A percentile compares a stretch with the other conserved stretches of the same genome.
Evolutionary conservation across 2,888 invertebrate genomes (phyloP).

Genomic region (Dioctria rufipes): DNA sequence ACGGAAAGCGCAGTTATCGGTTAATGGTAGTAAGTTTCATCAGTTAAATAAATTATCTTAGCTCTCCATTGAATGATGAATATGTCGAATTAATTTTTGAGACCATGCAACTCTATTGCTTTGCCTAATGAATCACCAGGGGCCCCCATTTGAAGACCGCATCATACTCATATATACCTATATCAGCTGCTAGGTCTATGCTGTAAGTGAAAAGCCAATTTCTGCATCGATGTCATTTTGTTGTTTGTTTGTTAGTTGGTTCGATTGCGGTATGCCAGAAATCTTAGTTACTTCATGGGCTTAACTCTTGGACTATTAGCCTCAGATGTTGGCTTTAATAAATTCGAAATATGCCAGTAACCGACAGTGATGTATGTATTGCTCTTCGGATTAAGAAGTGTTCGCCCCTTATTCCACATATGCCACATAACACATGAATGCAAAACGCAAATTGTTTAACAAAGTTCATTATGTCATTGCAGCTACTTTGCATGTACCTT

Average conservation of each 20-base stretch:
- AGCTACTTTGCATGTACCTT: too few relatives aligned
- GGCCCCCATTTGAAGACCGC: conserved; percentile 33
- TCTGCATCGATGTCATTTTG: too few relatives aligned
- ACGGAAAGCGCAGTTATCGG: conserved; percentile 18
- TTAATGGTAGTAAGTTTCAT: conserved; percentile 9
- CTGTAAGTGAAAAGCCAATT: too few relatives aligned
- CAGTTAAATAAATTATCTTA: conserved; percentile 37
- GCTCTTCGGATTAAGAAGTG: conserved; percentile 5
- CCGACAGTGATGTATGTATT: conserved; percentile 43
- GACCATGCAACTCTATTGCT: conserved; percentile 41
- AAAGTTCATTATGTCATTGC: too few relatives aligned
- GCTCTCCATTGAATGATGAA: conserved; percentile 28
- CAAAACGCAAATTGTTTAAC: too few relatives aligned
- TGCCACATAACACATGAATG: not conserved
- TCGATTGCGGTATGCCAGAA: too few relatives aligned
- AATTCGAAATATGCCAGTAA: conserved; percentile 36
- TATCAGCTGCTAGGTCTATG: too few relatives aligned
- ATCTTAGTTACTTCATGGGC: too few relatives aligned
- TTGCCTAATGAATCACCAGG: conserved; percentile 31
- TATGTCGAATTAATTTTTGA: conserved; percentile 41
- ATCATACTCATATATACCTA: not conserved
- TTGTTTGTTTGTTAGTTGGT: too few relatives aligned
- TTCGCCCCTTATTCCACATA: not conserved
- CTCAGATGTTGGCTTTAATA: conserved; percentile 39
- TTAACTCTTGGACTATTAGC: conserved; percentile 32